These are phyloP conservation scores for Macquaria ambigua DNA, from an alignment of 2,113 vertebrate species.

Conservation along the genomic window DNA sequence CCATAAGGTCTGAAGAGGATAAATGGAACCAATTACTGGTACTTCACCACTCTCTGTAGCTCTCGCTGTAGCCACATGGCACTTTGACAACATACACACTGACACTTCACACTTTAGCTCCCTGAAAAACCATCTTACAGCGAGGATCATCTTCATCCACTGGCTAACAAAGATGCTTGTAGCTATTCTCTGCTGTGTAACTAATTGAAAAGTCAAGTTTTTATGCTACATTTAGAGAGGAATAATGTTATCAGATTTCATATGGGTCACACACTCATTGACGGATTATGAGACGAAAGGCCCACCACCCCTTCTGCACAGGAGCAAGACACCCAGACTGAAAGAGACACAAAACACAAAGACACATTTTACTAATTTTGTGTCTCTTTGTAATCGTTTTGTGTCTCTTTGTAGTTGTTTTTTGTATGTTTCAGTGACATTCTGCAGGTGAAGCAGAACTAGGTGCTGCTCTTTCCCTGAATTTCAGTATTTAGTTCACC, in stretches of 20 bases:
- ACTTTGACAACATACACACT: slow-evolving; percentile 46
- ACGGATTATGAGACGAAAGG: background rate
- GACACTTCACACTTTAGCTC: slow-evolving; percentile 45
- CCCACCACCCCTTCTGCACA: too few relatives aligned
- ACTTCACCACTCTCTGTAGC: slow-evolving; percentile 33
- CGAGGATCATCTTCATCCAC: slow-evolving; percentile 28
- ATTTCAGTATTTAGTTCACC: background rate
- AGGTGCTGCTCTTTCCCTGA: background rate
- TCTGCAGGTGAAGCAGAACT: background rate
- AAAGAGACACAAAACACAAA: background rate
- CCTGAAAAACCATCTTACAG: slow-evolving; percentile 7
- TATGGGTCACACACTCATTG: too few relatives aligned
- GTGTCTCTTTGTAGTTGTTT: too few relatives aligned
- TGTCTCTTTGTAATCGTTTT: background rate
- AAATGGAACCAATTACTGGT: slow-evolving; percentile 67
- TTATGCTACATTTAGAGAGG: background rate
- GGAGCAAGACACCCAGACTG: background rate
- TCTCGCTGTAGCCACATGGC: slow-evolving; percentile 36
- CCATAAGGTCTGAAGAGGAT: slow-evolving; percentile 62
- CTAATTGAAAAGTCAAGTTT: slow-evolving; percentile 36
- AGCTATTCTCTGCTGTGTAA: background rate
- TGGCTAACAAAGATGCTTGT: background rate
- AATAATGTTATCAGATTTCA: slow-evolving; percentile 3
- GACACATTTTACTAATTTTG: too few relatives aligned
- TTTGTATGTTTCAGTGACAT: background rate